These are phyloP conservation scores for Atopsyche davidsoni DNA, from an alignment of 1,140 invertebrate species.

Conservation along the genomic window DNA sequence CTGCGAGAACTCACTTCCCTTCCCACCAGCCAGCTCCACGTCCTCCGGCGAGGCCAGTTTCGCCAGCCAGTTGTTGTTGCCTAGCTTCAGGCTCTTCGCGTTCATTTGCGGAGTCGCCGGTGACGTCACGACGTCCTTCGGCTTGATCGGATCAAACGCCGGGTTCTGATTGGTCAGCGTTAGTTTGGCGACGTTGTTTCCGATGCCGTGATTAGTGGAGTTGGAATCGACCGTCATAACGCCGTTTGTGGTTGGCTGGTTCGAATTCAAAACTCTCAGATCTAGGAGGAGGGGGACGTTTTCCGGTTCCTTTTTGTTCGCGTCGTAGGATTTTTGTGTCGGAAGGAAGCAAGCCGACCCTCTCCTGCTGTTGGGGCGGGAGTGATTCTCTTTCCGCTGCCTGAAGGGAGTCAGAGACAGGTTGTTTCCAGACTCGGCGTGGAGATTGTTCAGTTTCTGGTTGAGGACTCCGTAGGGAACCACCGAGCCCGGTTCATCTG, in stretches of 20 bases:
- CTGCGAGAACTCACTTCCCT: slow-evolving; percentile 37
- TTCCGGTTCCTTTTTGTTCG: slow-evolving; percentile 33
- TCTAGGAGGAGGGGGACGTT: slow-evolving; percentile 38
- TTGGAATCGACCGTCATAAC: slow-evolving; percentile 35
- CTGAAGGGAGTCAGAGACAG: slow-evolving; percentile 43
- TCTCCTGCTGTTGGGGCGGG: slow-evolving; percentile 40
- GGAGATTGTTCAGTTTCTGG: slow-evolving; percentile 29
- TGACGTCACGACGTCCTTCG: slow-evolving; percentile 3
- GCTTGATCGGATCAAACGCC: slow-evolving; percentile 2
- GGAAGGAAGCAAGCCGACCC: slow-evolving; percentile 36
- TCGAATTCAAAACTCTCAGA: slow-evolving; percentile 38
- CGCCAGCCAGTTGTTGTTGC: slow-evolving; percentile 47
- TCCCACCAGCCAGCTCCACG: slow-evolving; percentile 40
- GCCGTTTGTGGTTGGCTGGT: slow-evolving; percentile 40
- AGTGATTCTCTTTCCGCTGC: slow-evolving; percentile 38
- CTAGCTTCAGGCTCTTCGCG: slow-evolving; percentile 38
- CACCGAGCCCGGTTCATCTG: slow-evolving; percentile 29
- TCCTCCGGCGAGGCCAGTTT: slow-evolving; percentile 42
- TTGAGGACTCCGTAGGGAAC: slow-evolving; percentile 36
- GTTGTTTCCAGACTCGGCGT: slow-evolving; percentile 35
- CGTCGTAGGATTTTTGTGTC: slow-evolving; percentile 27
- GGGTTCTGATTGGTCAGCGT: slow-evolving; percentile 1
- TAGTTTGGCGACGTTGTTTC: slow-evolving; percentile 31
- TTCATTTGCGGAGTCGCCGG: slow-evolving; percentile 11
- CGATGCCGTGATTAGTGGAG: slow-evolving; percentile 39